Evolutionary conservation across 2,888 invertebrate species (phyloP), one percentile per base, ranked within the genome.

Genomic region (Drosophila subsilvestris): DNA sequence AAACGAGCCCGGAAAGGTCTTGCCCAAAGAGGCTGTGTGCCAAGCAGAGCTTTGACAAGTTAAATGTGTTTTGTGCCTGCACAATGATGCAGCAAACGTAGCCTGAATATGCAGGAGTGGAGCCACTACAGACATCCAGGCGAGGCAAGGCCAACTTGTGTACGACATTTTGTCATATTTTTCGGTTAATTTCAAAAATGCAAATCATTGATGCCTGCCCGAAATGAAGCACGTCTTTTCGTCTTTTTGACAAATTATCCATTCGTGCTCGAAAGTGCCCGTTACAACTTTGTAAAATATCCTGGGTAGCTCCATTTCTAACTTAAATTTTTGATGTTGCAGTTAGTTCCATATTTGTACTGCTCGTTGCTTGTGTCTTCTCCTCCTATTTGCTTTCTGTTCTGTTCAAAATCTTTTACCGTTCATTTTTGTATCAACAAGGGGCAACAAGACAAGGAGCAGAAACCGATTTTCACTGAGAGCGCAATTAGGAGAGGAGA

Each of bases 181-280:
- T 86, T 80, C 74, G 80, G 75, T 76, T 85, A 82, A 87, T 89
- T 85, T 89, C 65, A 59, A 70, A 89, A 87, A 87, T 89, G 86
- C 86, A 87, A 86, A 86, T 86, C 86, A 87, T 89, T 66, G 73
- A 79, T 75, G 78, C 20, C 67, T 18, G 63, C 51, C 44, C 27
- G 49, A 27, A 55, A 54, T 54, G 18, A n/a, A 50, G 73, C 63
- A 60, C 57, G 54, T 72, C 54, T 66, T 53, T 68, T 67, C 56
- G 63, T 66, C 48, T 65, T 72, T 86, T 74, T 88, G 84, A 83
- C 86, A 88, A 88, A 84, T 88, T 80, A 49, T 56, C 53, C 76
- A 67, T 75, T 74, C 73, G 68, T 74, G 78, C 57, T 80, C 84
- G 72, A 83, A 60, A 63, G 63, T 68, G 70, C 76, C 76, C 68